Evolutionary conservation across 2,888 invertebrate genomes (phyloP).

Genomic region (Plebejus anna): DNA sequence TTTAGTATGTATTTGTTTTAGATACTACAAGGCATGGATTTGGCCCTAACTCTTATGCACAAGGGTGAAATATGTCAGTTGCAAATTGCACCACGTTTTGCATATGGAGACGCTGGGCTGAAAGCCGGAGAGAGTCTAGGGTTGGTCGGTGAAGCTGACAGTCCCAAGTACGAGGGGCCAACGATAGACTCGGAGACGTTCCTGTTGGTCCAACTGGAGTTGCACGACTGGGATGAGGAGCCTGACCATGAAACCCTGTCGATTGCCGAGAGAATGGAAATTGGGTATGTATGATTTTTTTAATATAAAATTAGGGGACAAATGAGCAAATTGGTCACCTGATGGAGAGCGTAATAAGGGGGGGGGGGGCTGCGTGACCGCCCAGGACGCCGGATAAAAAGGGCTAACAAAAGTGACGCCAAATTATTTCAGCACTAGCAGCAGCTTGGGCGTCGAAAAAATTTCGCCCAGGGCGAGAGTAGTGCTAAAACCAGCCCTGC

Average conservation of each 20-base stretch:
- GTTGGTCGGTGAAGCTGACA: constrained; percentile 56
- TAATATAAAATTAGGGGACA: too few species aligned
- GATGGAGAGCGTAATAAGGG: too few species aligned
- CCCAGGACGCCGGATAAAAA: too few species aligned
- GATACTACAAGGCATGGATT: constrained; percentile 89
- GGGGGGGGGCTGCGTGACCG: too few species aligned
- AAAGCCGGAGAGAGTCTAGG: constrained; percentile 70
- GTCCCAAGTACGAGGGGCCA: constrained; percentile 65
- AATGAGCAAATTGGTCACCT: too few species aligned
- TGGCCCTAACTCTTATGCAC: constrained; percentile 92
- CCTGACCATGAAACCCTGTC: constrained; percentile 84
- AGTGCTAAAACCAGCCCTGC: too few species aligned
- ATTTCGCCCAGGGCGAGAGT: too few species aligned
- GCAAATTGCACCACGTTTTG: constrained; percentile 88
- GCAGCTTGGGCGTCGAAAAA: too few species aligned
- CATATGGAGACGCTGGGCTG: constrained; percentile 87
- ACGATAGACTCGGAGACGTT: constrained; percentile 82
- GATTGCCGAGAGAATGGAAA: constrained; percentile 83
- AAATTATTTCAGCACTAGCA: too few species aligned
- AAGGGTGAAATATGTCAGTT: constrained; percentile 88
- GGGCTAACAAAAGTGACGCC: too few species aligned
- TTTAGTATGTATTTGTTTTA: constrained; percentile 42
- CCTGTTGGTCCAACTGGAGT: constrained; percentile 85
- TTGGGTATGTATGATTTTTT: constrained; percentile 81
- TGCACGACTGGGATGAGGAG: constrained; percentile 84